Evolutionary conservation across 2,797 vertebrate genomes (phyloP).

Genomic region (Acestrorhynchus altus): DNA sequence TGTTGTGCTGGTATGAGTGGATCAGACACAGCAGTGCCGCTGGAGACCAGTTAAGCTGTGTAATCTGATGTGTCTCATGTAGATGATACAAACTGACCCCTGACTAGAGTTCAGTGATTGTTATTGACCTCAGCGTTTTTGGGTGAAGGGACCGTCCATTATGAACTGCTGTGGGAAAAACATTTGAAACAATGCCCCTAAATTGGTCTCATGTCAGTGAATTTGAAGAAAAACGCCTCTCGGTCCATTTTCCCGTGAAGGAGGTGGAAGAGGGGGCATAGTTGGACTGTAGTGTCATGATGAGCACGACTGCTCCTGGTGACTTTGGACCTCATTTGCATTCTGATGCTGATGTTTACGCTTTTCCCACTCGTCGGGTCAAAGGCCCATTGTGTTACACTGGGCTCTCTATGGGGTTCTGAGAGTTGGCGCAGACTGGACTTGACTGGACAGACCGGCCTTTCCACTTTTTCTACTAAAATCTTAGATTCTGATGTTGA

Average conservation of each 20-base stretch:
- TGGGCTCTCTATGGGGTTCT: conserved; percentile 1
- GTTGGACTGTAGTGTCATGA: neutral
- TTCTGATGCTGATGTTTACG: neutral
- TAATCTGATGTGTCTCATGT: too few species aligned
- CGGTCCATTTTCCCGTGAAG: neutral
- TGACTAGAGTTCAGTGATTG: neutral
- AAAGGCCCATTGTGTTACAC: conserved; percentile 26
- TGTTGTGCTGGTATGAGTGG: too few species aligned
- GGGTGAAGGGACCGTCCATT: neutral
- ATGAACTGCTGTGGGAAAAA: conserved; percentile 9
- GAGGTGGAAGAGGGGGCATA: neutral
- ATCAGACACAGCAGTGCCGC: too few species aligned
- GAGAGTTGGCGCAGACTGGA: neutral
- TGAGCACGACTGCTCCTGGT: conserved; percentile 4
- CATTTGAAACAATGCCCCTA: neutral
- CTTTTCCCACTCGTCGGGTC: neutral
- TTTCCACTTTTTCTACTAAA: neutral
- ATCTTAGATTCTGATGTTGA: neutral
- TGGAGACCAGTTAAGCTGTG: too few species aligned
- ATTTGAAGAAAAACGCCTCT: neutral
- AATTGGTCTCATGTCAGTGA: conserved; percentile 30
- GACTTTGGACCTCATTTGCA: neutral
- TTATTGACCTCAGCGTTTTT: neutral
- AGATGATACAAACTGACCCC: too few species aligned
- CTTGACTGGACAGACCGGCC: neutral